Percentiles rank a stretch among this genome's conserved stretches.
phyloP scores from a whole-genome alignment of 2,113 vertebrate genomes.

The Tylochromis polylepis region DNA sequence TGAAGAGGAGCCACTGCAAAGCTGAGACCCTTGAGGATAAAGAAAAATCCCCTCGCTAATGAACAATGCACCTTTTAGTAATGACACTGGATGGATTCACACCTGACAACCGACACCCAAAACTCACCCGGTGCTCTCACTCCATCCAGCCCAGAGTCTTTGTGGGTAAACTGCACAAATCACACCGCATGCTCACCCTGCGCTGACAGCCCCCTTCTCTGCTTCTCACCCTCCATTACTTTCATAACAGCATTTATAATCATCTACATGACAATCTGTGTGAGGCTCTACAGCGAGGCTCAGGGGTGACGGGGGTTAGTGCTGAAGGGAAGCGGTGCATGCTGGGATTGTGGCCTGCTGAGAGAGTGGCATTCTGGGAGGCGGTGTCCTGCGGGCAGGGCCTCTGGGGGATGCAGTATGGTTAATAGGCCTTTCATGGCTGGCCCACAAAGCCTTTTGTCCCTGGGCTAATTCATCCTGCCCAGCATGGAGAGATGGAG shows the following conservation, averaged over 20 bases:
- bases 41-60: conserved; percentile 22
- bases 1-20: conserved; percentile 12
- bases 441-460: conserved; percentile 82
- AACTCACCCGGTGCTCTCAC: not conserved
- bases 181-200: conserved; percentile 35
- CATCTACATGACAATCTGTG: conserved; percentile 75
- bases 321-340: conserved; percentile 71
- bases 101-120: conserved; percentile 40
- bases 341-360: conserved; percentile 73
- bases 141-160: conserved; percentile 21
- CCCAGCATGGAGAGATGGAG: conserved; percentile 69
- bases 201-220: conserved; percentile 4
- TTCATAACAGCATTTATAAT: conserved; percentile 67
- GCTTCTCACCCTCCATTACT: conserved; percentile 37
- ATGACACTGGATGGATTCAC: conserved; percentile 26
- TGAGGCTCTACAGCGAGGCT: conserved; percentile 48
- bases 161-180: conserved; percentile 53
- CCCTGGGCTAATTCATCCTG: conserved; percentile 77
- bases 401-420: conserved; percentile 81
- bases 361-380: conserved; percentile 76
- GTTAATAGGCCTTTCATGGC: conserved; percentile 85
- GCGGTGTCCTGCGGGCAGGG: conserved; percentile 74
- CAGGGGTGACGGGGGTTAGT: conserved; percentile 62
- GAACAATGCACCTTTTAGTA: conserved; percentile 11
- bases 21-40: conserved; percentile 15